Base-by-base conservation (phyloP, 1,140 invertebrate genomes). In the Idris sp. region DNA sequence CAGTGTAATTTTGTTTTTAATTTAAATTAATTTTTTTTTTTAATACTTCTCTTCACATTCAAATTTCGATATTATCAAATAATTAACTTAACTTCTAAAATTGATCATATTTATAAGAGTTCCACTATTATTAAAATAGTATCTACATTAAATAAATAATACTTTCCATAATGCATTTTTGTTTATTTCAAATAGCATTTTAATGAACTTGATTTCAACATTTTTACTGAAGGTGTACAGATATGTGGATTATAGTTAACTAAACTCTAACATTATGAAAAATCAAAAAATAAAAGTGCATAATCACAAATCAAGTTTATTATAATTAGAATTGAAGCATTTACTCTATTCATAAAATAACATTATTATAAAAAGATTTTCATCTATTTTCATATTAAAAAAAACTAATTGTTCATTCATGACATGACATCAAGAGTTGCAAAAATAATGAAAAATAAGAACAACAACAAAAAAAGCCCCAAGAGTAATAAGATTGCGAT, bases 301-400 rank as follows among this genome's bases (percentile, higher is more conserved):
- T 53, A 43, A 53, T 11, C 13, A 0, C 19, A 61, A 16, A 18
- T 61, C 3, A 41, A 30, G 8, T 30, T 48, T 38, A 26, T 43
- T 9, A 9, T 67, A 67, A 67, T 67, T 67, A 56, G 62, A 56
- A 48, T 56, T 14, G 51, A 67, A 67, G 51, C 51, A 49, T 67
- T 31, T 31, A 67, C 41, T 56, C 16, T 10, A 5, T 11, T 40
- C 19, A 5, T 31, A 14, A 38, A 59, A 11, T 9, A 53, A 40
- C 3, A 56, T 46, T 30, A 26, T 5, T 36, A 41, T 6, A 43
- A 49, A 35, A 16, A 7, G 40, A 58, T 51, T 44, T 22, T 43
- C 53, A 53, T 53, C 53, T 68, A 51, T 68, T 68, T 68, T 68
- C 64, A 68, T 59, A 68, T 44, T 59, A 53, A 49, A 67, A 31